Conservation (phyloP, 2,888 invertebrate species). For the Pycnomerus fuliginosus region DNA sequence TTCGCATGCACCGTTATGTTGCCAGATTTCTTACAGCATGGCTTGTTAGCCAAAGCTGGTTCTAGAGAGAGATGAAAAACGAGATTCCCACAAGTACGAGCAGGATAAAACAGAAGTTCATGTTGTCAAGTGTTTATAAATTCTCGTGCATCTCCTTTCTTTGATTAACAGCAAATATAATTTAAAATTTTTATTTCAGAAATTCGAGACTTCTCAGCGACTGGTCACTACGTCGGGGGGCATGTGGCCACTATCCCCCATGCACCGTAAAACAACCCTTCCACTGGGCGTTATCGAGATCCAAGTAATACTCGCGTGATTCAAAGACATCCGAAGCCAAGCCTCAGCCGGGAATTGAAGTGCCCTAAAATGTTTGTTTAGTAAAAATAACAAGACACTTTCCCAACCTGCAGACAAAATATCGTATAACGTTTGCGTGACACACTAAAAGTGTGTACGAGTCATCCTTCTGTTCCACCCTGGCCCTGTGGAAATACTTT, state of each 20-base stretch:
- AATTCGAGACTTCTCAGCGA: too few relatives aligned
- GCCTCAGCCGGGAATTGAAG: conserved; percentile 96
- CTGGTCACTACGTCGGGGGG: conserved; percentile 70
- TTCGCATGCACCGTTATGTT: too few relatives aligned
- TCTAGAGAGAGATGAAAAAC: too few relatives aligned
- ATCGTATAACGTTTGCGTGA: conserved; percentile 97
- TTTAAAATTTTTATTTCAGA: too few relatives aligned
- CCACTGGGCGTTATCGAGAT: conserved; percentile 84
- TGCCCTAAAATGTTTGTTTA: conserved; percentile 63
- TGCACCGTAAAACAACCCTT: conserved; percentile 73
- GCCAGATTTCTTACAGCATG: too few relatives aligned
- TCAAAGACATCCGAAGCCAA: conserved; percentile 90
- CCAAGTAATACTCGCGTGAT: conserved; percentile 94
- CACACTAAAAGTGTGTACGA: conserved; percentile 90
- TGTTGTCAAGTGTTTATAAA: too few relatives aligned
- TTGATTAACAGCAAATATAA: too few relatives aligned
- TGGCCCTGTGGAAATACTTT: conserved; percentile 88
- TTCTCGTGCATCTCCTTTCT: too few relatives aligned
- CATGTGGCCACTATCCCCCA: conserved; percentile 92
- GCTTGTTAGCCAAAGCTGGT: too few relatives aligned
- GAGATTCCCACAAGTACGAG: too few relatives aligned
- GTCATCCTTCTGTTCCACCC: conserved; percentile 75
- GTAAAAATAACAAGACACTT: conserved; percentile 1
- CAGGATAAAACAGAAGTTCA: too few relatives aligned
- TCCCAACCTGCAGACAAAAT: conserved; percentile 83